Evolutionary conservation across 2,113 vertebrate species (phyloP).

Genomic region (Dicrurus megarhynchus): DNA sequence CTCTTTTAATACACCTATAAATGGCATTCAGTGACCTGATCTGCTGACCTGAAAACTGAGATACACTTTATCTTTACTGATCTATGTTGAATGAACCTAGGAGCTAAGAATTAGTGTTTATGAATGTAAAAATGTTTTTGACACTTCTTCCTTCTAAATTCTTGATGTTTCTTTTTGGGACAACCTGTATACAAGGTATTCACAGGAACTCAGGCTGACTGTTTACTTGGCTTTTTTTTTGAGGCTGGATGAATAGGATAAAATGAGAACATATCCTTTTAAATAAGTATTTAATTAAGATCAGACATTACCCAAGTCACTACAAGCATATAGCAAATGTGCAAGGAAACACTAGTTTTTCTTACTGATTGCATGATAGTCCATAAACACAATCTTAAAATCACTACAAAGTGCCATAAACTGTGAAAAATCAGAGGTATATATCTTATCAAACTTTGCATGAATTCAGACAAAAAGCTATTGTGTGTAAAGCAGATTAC

Average conservation of each 20-base stretch:
- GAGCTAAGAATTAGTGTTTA: background rate
- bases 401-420: background rate
- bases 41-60: background rate
- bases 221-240: background rate
- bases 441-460: background rate
- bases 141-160: background rate
- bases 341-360: background rate
- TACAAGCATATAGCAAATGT: background rate
- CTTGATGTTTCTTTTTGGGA: background rate
- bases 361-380: background rate
- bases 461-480: constrained; percentile 18
- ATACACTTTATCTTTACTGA: background rate
- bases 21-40: background rate
- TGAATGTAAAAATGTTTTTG: background rate
- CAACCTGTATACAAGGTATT: background rate
- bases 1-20: background rate
- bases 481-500: constrained; percentile 63
- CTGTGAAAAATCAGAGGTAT: background rate
- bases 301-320: background rate
- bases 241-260: background rate
- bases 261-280: background rate
- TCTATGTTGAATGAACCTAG: background rate
- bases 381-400: background rate
- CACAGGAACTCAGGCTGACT: background rate
- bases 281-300: background rate